These are phyloP conservation scores for Phaethon lepturus DNA, from an alignment of 2,113 vertebrate species.

Conservation along the genomic window DNA sequence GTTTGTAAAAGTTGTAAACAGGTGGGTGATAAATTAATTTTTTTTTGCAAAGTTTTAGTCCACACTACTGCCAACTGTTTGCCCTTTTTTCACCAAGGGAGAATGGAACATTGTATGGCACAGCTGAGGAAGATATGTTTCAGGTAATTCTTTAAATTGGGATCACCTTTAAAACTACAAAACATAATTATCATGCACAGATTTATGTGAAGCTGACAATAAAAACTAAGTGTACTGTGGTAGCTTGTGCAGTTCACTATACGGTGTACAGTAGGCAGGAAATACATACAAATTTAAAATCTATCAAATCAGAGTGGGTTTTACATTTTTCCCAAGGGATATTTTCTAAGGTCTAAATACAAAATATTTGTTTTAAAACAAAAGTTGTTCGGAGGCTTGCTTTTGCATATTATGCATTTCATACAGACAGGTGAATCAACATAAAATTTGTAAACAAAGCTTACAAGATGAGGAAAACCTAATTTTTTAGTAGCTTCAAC, in stretches of 20 bases:
- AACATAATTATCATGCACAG: neutral
- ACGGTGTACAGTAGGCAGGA: neutral
- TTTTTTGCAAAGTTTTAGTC: neutral
- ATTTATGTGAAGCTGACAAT: constrained; percentile 3
- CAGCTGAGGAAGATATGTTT: neutral
- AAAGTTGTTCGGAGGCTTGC: neutral
- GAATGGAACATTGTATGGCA: neutral
- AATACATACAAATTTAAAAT: neutral
- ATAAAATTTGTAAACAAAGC: neutral
- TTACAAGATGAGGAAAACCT: neutral
- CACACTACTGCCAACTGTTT: neutral
- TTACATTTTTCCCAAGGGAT: neutral
- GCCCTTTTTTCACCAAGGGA: neutral
- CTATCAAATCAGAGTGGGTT: neutral
- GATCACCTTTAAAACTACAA: neutral
- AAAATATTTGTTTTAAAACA: neutral
- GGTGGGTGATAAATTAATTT: neutral
- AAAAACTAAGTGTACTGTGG: neutral
- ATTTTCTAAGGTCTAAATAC: neutral
- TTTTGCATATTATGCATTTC: neutral
- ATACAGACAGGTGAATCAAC: neutral
- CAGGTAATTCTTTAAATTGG: neutral
- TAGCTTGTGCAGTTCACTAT: neutral
- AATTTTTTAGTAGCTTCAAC: neutral
- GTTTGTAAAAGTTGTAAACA: neutral